Base-by-base conservation (phyloP, 2,113 vertebrate genomes). In the Pan paniscus region DNA sequence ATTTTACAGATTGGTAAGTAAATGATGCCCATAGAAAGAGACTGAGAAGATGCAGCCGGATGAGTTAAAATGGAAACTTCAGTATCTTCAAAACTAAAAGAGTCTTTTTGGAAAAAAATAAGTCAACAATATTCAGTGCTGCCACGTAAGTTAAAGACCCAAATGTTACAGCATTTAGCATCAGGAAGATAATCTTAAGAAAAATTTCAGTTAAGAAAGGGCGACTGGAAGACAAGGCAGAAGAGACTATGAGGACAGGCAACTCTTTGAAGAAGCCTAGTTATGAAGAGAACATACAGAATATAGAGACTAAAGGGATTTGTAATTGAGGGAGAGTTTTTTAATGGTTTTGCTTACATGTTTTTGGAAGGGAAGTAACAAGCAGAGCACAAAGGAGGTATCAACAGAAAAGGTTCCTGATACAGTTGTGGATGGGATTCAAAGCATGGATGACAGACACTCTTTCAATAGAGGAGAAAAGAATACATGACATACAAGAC, bases 101-200 rank as follows among this genome's bases (percentile, higher is more conserved):
- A 73, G 11, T 59, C 43, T 46, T 93, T 90, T 59, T 50, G 16
- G 67, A n/a, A 83, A 85, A 67, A 83, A 50, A 46, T 38, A 76
- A 83, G 48, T 86, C 35, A 91, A 78, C 30, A 88, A 52, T 83
- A 94, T 89, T 55, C 78, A 84, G 48, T 22, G 50, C 32, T 32
- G 27, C 30, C 70, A 95, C 93, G 1, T 85, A 46, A 67, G 43
- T 79, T 48, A 80, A 97, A 94, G 46, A 79, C 57, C 43, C 83
- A 90, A 76, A 78, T 13, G 12, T 79, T 89, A 50, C 22, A 20
- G 40, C 70, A 96, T 32, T 72, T 75, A 70, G 30, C 7, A 83
- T 88, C 61, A 94, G 93, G n/a, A 89, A 87, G 18, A 95, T 17
- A 68, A 86, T 18, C 61, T 75, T 96, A 86, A 76, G 75, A 97